A percentile compares a stretch with the other conserved stretches of the same genome.
Evolutionary conservation across 2,113 vertebrate species (phyloP).

Genomic region (Tragelaphus imberbis): DNA sequence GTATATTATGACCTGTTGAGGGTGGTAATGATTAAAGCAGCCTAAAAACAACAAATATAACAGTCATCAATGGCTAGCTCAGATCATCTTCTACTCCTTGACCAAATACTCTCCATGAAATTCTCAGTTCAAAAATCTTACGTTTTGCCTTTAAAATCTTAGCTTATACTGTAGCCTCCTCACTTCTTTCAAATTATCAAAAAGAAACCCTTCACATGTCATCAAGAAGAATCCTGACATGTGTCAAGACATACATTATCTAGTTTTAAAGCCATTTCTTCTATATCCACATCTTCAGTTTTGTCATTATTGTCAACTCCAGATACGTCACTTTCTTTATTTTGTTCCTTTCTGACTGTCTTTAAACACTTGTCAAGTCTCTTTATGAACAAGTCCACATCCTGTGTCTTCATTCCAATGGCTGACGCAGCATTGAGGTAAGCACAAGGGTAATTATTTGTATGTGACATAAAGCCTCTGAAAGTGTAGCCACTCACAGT

Average conservation of each 20-base stretch:
- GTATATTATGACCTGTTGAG: neutral
- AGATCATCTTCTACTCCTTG: neutral
- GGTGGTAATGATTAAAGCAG: neutral
- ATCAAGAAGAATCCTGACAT: neutral
- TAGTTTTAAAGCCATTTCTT: constrained; percentile 41
- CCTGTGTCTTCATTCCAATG: constrained; percentile 90
- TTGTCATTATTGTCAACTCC: constrained; percentile 10
- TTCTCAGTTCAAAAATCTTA: neutral
- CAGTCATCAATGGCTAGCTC: neutral
- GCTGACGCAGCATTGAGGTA: constrained; percentile 97
- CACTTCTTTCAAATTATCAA: neutral
- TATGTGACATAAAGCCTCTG: constrained; percentile 94
- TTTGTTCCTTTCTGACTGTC: constrained; percentile 79
- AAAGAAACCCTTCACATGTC: neutral
- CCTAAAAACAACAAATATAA: neutral
- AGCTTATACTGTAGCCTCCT: neutral
- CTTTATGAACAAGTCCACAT: constrained; percentile 92
- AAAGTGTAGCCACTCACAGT: constrained; percentile 90
- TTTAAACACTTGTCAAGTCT: constrained; percentile 95
- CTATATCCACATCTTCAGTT: constrained; percentile 16
- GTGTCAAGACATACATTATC: constrained; percentile 34
- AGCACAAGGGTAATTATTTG: constrained; percentile 88
- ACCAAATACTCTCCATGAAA: neutral
- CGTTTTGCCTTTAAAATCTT: neutral
- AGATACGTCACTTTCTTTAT: constrained; percentile 30